Conservation (phyloP, 2,113 vertebrate genomes). For the Terrapene triunguis region DNA sequence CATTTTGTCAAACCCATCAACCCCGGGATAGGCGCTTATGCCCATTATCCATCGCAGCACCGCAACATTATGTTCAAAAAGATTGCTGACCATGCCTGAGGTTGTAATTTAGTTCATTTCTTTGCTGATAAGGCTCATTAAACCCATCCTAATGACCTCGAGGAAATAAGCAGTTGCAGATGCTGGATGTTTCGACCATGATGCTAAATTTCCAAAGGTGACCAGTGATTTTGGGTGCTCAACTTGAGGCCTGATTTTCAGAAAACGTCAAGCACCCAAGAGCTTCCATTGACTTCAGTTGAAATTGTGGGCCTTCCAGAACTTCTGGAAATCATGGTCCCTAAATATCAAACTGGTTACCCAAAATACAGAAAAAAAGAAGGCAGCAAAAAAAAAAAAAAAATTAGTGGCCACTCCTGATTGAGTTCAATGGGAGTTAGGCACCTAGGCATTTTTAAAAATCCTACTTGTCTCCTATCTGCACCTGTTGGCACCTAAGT, state of each 20-base stretch:
- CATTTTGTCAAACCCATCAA: neutral
- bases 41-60: neutral
- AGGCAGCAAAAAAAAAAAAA: neutral
- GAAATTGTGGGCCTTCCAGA: neutral
- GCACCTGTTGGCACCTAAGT: neutral
- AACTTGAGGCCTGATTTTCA: neutral
- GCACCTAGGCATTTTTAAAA: neutral
- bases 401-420: neutral
- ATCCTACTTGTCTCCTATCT: neutral
- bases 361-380: neutral
- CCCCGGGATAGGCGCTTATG: neutral
- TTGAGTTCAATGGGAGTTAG: neutral
- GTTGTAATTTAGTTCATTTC: neutral
- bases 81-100: neutral
- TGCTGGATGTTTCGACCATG: neutral
- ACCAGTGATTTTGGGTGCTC: neutral
- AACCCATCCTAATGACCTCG: neutral
- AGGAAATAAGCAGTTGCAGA: neutral
- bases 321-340: neutral
- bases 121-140: neutral
- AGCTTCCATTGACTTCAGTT: neutral
- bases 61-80: neutral
- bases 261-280: neutral
- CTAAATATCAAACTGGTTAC: neutral
- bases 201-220: accelerated